Evolutionary conservation across 1,140 invertebrate species (phyloP).

Genomic region (Mylabris phalerata): DNA sequence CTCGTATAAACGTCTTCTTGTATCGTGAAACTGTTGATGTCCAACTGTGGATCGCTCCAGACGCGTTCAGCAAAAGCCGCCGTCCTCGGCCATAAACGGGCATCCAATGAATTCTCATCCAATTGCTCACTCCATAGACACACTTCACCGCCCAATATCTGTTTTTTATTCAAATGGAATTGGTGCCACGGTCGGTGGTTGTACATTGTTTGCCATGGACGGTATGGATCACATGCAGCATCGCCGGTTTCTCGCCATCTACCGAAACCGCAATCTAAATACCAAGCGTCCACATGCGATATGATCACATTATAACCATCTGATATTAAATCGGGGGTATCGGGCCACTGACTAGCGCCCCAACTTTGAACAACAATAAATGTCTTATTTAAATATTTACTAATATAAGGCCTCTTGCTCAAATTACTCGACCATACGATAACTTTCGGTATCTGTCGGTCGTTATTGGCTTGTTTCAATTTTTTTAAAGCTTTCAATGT

Average conservation of each 20-base stretch:
- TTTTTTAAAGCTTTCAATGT: conserved; percentile 56
- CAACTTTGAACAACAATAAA: conserved; percentile 62
- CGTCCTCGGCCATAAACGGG: conserved; percentile 63
- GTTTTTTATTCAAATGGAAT: conserved; percentile 33
- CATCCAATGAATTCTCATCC: conserved; percentile 52
- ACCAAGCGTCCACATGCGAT: conserved; percentile 80
- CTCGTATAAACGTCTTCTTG: conserved; percentile 56
- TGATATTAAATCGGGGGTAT: conserved; percentile 63
- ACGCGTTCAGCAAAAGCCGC: conserved; percentile 59
- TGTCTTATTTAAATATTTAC: conserved; percentile 52
- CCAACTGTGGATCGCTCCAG: conserved; percentile 42
- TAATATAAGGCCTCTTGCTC: conserved; percentile 60
- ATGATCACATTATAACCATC: conserved; percentile 70
- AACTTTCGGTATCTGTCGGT: conserved; percentile 53
- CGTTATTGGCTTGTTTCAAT: conserved; percentile 58
- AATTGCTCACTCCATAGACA: conserved; percentile 68
- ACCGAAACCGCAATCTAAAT: conserved; percentile 77
- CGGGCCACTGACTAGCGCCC: conserved; percentile 69
- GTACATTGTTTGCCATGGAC: conserved; percentile 77
- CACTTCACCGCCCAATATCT: conserved; percentile 58
- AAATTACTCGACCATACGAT: conserved; percentile 75
- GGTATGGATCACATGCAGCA: conserved; percentile 71
- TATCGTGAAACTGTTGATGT: conserved; percentile 26
- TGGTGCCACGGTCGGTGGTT: conserved; percentile 66
- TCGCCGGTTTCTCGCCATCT: conserved; percentile 65